Evolutionary conservation across 2,113 vertebrate species (phyloP).

Genomic region (Vulpes vulpes): DNA sequence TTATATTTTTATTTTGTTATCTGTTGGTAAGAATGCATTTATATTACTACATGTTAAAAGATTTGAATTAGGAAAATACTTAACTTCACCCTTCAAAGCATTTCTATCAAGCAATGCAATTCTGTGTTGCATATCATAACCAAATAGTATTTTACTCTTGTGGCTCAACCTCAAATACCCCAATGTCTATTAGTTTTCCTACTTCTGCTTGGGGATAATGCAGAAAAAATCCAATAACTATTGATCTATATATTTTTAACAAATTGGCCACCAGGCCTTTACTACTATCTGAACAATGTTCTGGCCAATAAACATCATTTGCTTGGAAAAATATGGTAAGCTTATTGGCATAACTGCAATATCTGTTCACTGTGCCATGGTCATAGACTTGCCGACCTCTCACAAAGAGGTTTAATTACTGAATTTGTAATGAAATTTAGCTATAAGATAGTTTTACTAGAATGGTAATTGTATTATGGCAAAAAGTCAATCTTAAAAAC

Average conservation of each 20-base stretch:
- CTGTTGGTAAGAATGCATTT: not conserved
- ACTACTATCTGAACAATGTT: not conserved
- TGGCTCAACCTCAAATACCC: not conserved
- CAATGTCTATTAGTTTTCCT: not conserved
- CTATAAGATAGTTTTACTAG: not conserved
- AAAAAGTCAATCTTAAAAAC: conserved; percentile 5
- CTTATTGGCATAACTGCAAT: not conserved
- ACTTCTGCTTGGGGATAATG: not conserved
- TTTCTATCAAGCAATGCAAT: not conserved
- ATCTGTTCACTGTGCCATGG: not conserved
- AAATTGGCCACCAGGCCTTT: not conserved
- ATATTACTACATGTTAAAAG: not conserved
- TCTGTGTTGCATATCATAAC: not conserved
- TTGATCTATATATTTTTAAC: not conserved
- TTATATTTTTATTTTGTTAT: conserved; percentile 51
- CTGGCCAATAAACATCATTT: not conserved
- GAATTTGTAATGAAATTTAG: conserved; percentile 17
- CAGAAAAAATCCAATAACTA: not conserved
- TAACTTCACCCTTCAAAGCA: not conserved
- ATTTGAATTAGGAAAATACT: not conserved
- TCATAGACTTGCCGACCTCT: not conserved
- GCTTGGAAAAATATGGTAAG: not conserved
- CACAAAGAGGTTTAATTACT: not conserved
- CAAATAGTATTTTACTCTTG: not conserved
- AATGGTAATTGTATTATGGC: not conserved